These are phyloP conservation scores for Leuciscus waleckii DNA, from an alignment of 2,797 vertebrate genomes.

Conservation along the genomic window DNA sequence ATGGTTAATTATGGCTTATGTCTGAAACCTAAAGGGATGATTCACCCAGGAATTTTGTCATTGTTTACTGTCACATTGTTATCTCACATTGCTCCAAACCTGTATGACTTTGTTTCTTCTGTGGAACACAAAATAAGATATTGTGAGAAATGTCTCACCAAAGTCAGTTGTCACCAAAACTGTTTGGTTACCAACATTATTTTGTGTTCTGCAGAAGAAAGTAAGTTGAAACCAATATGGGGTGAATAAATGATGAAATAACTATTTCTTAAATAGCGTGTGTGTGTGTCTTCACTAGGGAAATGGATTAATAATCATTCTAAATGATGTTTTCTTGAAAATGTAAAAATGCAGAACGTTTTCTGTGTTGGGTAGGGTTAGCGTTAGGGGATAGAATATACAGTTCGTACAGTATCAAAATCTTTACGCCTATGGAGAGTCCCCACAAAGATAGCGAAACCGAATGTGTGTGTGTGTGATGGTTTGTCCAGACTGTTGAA, in stretches of 20 bases:
- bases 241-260: neutral
- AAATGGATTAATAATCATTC: too few relatives aligned
- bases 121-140: neutral
- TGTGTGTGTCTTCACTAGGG: slow-evolving; percentile 11
- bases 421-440: too few relatives aligned
- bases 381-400: too few relatives aligned
- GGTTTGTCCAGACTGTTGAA: slow-evolving; percentile 76
- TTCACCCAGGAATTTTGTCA: neutral
- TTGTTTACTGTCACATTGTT: neutral
- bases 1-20: neutral
- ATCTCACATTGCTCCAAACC: neutral
- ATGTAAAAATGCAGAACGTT: too few relatives aligned
- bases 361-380: too few relatives aligned
- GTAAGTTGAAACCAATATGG: neutral
- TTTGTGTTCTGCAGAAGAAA: neutral
- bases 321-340: too few relatives aligned
- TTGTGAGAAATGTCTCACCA: neutral
- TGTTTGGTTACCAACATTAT: neutral
- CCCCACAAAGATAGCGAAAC: too few relatives aligned
- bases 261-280: slow-evolving; percentile 9
- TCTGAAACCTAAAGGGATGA: neutral
- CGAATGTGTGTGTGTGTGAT: neutral
- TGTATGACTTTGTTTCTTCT: neutral
- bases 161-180: neutral
- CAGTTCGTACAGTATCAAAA: too few relatives aligned